phyloP scores from a whole-genome alignment of 64 coral and sea anemone species.

The Porites australiensis region DNA sequence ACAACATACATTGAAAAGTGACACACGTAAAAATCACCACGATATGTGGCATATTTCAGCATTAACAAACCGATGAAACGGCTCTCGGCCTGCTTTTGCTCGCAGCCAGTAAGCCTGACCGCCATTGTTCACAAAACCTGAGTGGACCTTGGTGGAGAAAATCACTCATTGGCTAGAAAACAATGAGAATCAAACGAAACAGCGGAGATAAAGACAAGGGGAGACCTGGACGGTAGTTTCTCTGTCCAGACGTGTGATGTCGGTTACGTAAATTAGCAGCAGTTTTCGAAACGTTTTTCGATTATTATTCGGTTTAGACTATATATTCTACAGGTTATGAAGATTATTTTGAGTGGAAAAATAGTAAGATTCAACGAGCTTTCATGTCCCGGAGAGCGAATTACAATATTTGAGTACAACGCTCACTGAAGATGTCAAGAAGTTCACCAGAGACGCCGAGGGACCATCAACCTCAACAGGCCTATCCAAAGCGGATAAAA shows the following conservation, averaged over 20 bases:
- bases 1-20: conserved; percentile 12
- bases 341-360: conserved; percentile 33
- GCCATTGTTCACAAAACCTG: background rate
- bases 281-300: conserved; percentile 51
- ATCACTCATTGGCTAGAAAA: conserved; percentile 42
- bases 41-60: conserved; percentile 11
- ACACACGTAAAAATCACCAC: conserved; percentile 13
- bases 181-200: conserved; percentile 4
- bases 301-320: conserved; percentile 45
- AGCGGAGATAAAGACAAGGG: conserved; percentile 25
- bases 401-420: conserved; percentile 39
- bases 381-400: conserved; percentile 54
- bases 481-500: conserved; percentile 38
- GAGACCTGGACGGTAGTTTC: conserved; percentile 31
- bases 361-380: conserved; percentile 11
- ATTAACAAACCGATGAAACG: background rate
- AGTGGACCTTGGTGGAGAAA: conserved; percentile 1
- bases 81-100: background rate
- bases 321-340: conserved; percentile 29
- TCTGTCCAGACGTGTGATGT: background rate
- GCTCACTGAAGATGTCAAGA: conserved; percentile 16
- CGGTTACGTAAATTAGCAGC: conserved; percentile 47
- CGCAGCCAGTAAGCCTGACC: background rate
- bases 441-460: background rate
- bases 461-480: conserved; percentile 47